A percentile compares a stretch with the other conserved stretches of the same genome.
Evolutionary conservation across 2,113 vertebrate species (phyloP).

Genomic region (Brachyhypopomus gauderio): DNA sequence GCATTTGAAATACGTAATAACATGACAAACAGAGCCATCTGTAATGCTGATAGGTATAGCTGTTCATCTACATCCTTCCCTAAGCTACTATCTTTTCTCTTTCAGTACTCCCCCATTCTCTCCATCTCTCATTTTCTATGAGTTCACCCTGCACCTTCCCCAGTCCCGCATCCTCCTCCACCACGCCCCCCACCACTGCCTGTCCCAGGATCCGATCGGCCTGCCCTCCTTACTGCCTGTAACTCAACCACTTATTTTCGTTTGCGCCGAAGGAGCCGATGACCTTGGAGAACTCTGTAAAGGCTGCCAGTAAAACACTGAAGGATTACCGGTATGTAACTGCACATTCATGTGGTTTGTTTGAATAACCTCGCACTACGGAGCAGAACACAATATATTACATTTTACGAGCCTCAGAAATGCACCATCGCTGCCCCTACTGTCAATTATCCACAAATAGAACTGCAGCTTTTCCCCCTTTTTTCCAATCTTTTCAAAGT

Average conservation of each 20-base stretch:
- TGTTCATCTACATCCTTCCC: neutral
- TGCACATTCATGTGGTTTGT: conserved; percentile 81
- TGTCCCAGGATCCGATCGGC: conserved; percentile 57
- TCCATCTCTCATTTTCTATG: neutral
- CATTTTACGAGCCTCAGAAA: conserved; percentile 73
- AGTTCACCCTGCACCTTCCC: conserved; percentile 20
- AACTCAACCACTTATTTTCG: conserved; percentile 71
- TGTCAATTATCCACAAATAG: conserved; percentile 66
- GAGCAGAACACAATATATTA: conserved; percentile 75
- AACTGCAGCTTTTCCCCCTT: conserved; percentile 38
- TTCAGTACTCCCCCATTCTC: neutral
- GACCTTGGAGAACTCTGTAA: conserved; percentile 75
- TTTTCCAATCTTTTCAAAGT: conserved; percentile 10
- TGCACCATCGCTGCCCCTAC: conserved; percentile 55
- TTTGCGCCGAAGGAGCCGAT: conserved; percentile 58
- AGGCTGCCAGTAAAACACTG: conserved; percentile 78
- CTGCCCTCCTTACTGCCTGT: conserved; percentile 62
- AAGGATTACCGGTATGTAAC: conserved; percentile 78
- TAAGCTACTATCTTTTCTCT: neutral
- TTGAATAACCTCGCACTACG: conserved; percentile 76
- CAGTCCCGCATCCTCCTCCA: neutral
- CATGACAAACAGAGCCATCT: conserved; percentile 12
- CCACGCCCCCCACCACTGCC: conserved; percentile 20
- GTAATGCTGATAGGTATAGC: conserved; percentile 17
- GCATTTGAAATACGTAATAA: conserved; percentile 25